Evolutionary conservation across 2,113 vertebrate species (phyloP).

Genomic region (Antidorcas marsupialis): DNA sequence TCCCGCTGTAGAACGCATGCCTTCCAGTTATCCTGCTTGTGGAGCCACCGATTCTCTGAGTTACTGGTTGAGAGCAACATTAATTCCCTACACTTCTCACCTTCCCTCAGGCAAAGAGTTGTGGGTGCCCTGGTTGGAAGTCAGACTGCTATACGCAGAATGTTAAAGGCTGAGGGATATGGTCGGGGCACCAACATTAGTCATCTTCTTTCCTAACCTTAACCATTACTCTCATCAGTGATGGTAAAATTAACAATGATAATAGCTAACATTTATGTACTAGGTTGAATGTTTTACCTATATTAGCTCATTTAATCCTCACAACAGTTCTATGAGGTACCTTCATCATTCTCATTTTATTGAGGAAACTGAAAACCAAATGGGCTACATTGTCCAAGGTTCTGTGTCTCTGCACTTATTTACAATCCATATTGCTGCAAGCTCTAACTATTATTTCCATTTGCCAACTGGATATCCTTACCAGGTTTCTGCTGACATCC

Average conservation of each 20-base stretch:
- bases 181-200: not conserved
- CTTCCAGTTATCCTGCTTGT: not conserved
- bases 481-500: not conserved
- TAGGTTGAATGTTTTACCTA: not conserved
- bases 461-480: not conserved
- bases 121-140: not conserved
- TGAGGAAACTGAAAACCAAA: not conserved
- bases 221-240: not conserved
- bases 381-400: not conserved
- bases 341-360: not conserved
- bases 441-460: not conserved
- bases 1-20: not conserved
- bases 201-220: not conserved
- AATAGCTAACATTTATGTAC: not conserved
- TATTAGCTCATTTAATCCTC: constrained; percentile 16
- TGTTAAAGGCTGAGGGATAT: not conserved
- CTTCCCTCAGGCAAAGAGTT: not conserved
- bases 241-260: not conserved
- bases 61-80: not conserved
- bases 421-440: not conserved
- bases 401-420: not conserved
- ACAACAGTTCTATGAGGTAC: not conserved
- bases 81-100: not conserved
- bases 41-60: not conserved
- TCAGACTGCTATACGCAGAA: not conserved